phyloP scores from a whole-genome alignment of 2,797 vertebrate species.

The Orestias chungarensis region DNA sequence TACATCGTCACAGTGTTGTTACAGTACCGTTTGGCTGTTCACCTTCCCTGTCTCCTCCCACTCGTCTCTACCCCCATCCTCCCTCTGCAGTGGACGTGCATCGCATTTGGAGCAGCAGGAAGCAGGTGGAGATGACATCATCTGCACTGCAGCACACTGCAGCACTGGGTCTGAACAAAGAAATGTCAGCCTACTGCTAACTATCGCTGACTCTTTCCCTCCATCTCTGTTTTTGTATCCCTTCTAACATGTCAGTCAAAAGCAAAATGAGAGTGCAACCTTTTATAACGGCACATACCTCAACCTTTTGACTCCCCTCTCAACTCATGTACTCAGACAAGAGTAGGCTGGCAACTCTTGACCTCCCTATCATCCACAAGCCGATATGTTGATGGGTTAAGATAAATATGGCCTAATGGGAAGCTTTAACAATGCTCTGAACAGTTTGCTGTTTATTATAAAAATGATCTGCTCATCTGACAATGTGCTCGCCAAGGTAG shows the following conservation, averaged over 20 bases:
- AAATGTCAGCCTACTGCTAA: slow-evolving; percentile 82
- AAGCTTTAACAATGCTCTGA: slow-evolving; percentile 8
- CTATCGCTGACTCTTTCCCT: slow-evolving; percentile 54
- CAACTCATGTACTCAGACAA: slow-evolving; percentile 36
- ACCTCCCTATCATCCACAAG: slow-evolving; percentile 34
- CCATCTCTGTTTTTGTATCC: slow-evolving; percentile 35
- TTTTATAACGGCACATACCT: slow-evolving; percentile 46
- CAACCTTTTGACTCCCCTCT: slow-evolving; percentile 33
- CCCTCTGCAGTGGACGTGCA: slow-evolving; percentile 84
- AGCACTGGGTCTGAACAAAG: slow-evolving; percentile 86
- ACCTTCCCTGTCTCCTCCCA: slow-evolving; percentile 67
- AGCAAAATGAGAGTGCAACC: slow-evolving; percentile 38
- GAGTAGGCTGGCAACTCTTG: slow-evolving; percentile 32
- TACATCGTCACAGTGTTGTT: slow-evolving; percentile 70
- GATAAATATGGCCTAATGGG: slow-evolving; percentile 21
- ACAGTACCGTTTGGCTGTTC: slow-evolving; percentile 73
- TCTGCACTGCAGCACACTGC: slow-evolving; percentile 92
- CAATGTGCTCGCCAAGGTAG: slow-evolving; percentile 15
- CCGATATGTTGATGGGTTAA: slow-evolving; percentile 30
- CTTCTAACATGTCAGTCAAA: slow-evolving; percentile 33
- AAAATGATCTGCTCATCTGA: slow-evolving; percentile 30
- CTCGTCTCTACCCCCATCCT: slow-evolving; percentile 71
- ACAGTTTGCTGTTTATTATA: slow-evolving; percentile 14
- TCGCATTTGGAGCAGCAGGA: slow-evolving; percentile 83
- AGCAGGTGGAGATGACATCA: slow-evolving; percentile 84